phyloP scores from a whole-genome alignment of 1,140 invertebrate species.

The Radopholus similis region DNA sequence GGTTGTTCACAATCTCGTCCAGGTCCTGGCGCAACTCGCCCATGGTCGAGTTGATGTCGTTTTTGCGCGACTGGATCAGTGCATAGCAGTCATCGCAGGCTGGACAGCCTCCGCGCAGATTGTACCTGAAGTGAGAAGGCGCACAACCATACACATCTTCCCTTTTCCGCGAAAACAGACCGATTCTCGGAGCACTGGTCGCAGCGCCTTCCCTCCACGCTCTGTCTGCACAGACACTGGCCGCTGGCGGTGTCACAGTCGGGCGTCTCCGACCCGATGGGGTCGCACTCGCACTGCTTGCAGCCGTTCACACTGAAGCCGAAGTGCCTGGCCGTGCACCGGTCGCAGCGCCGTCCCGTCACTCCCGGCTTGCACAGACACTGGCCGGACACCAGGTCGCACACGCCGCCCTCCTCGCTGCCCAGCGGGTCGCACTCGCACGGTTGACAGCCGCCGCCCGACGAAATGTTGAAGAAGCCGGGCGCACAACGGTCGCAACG shows the following conservation, averaged over 20 bases:
- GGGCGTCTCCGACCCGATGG: conserved; percentile 43
- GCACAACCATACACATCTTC: background rate
- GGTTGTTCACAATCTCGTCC: conserved; percentile 59
- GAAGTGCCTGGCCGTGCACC: conserved; percentile 78
- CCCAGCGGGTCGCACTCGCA: conserved; percentile 83
- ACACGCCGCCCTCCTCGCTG: conserved; percentile 73
- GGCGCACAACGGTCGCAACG: conserved; percentile 68
- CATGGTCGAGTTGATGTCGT: conserved; percentile 41
- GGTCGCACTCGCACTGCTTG: conserved; percentile 52
- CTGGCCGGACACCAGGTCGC: conserved; percentile 75
- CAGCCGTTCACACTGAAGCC: conserved; percentile 74
- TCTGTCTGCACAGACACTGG: conserved; percentile 81
- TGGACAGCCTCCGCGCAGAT: conserved; percentile 46
- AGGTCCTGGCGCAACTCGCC: conserved; percentile 44
- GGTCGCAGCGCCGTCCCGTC: conserved; percentile 71
- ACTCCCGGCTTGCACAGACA: conserved; percentile 75
- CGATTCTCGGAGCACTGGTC: conserved; percentile 72
- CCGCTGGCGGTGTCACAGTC: conserved; percentile 64
- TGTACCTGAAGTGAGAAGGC: conserved; percentile 3
- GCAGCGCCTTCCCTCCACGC: conserved; percentile 90
- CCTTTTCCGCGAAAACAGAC: conserved; percentile 29
- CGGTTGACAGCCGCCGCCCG: conserved; percentile 70
- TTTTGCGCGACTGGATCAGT: conserved; percentile 53
- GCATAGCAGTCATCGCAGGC: conserved; percentile 59
- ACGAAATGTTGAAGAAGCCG: conserved; percentile 73